phyloP scores from a whole-genome alignment of 2,113 vertebrate species.

The Gallinago media region DNA sequence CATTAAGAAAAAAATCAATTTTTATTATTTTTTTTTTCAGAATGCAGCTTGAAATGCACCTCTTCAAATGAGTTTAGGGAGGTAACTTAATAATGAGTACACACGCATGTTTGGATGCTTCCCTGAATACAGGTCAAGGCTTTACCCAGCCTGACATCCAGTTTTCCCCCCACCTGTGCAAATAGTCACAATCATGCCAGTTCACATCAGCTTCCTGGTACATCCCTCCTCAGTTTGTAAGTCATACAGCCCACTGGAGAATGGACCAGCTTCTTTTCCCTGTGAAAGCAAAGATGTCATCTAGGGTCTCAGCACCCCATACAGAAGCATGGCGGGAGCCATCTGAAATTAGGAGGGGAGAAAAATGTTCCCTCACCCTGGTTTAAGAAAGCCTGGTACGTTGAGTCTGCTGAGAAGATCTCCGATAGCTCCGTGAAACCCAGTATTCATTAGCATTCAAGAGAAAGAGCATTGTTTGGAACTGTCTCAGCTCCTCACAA shows the following conservation, averaged over 20 bases:
- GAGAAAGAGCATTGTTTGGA: neutral
- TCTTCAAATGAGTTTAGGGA: neutral
- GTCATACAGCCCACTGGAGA: neutral
- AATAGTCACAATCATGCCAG: neutral
- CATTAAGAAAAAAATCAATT: neutral
- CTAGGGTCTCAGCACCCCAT: accelerated
- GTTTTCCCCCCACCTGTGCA: neutral
- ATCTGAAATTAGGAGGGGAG: neutral
- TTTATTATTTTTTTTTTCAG: neutral
- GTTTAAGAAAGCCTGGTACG: neutral
- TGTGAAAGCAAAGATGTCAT: neutral
- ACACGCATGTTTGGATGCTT: neutral
- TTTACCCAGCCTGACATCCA: neutral
- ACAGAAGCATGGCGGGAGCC: neutral
- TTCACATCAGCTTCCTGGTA: neutral
- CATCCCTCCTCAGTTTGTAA: neutral
- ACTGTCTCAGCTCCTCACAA: neutral
- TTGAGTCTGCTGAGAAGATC: neutral
- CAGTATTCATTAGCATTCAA: neutral
- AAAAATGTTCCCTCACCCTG: too few species aligned
- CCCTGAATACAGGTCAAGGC: neutral
- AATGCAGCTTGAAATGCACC: neutral
- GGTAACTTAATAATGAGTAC: neutral
- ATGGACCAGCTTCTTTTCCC: neutral
- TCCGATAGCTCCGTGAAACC: neutral